Conservation (phyloP, 2,113 vertebrate species). For the Quiscalus mexicanus region DNA sequence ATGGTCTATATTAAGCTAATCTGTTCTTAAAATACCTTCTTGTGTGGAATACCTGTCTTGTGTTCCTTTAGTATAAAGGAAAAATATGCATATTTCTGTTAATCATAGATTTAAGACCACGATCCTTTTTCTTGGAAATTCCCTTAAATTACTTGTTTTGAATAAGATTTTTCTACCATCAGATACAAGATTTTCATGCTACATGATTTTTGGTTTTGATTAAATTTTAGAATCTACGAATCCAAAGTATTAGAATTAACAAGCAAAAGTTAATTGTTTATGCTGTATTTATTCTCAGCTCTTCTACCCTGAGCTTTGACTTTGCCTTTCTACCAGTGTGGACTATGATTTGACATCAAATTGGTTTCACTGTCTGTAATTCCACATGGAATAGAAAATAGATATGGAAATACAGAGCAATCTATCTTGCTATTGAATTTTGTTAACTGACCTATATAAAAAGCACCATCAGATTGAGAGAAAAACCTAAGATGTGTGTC, state of each 20-base stretch:
- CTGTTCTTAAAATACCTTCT: not conserved
- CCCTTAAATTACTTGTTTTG: not conserved
- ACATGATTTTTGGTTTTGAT: not conserved
- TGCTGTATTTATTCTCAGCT: not conserved
- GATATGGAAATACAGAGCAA: not conserved
- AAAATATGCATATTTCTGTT: not conserved
- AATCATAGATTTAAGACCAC: not conserved
- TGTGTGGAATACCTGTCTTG: not conserved
- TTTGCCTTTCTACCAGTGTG: not conserved
- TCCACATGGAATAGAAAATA: not conserved
- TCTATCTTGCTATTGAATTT: not conserved
- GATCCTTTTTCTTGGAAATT: not conserved
- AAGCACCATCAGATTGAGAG: not conserved
- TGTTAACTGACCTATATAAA: not conserved
- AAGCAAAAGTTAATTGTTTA: not conserved
- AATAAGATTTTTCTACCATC: not conserved
- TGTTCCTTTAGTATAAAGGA: not conserved
- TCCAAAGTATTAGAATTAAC: not conserved
- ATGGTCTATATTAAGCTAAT: not conserved
- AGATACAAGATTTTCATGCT: not conserved
- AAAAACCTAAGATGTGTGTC: not conserved
- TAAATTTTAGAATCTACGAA: not conserved
- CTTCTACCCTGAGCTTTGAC: not conserved
- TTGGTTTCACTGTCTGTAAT: not conserved
- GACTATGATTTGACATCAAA: not conserved